Base-by-base conservation (phyloP, 2,113 vertebrate genomes). In the Harpagus bidentatus region DNA sequence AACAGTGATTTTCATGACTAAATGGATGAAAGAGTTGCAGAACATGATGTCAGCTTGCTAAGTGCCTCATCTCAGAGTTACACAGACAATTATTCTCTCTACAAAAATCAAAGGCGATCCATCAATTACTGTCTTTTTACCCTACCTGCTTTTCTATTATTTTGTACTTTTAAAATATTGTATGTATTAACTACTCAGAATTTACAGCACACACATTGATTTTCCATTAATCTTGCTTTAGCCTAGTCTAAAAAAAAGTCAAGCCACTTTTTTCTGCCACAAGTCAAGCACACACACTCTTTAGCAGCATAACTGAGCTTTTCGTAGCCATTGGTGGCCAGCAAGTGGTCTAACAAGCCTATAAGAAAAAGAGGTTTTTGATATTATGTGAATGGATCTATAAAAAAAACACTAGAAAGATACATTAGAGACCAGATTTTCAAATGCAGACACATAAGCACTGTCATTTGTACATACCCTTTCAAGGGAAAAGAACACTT, bases 51-150 rank as follows among this genome's bases (percentile, higher is more conserved):
- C 94, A 95, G 87, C 85, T 93, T 79, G 83, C 85, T 89, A 93
- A 95, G 77, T 94, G 77, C 70, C 62, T 91, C 93, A 67, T 70
- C 56, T 85, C 56, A 22, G 67, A 72, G 69, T 65, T 45, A 56
- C 55, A 93, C 56, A 72, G 72, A 70, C 77, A 82, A 69, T 97
- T 95, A 93, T 95, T 83, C 59, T 52, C 87, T 61, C 77, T 25
- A 42, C 26, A 90, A 77, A 91, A 83, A 82, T 58, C 90, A 94
- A 84, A 96, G 32, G 47, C 55, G 67, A 96, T 93, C 76, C 91
- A 94, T 95, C 93, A 95, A 97, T 95, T 97, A 90, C 87, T 96
- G 91, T 88, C 96, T 93, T 90, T 84, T 97, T 91, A 79, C 53
- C 43, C 38, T 58, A 69, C 58, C 36, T 65, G 58, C 42, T 91